A percentile compares a stretch with the other conserved stretches of the same genome.
Conservation (phyloP, 2,888 invertebrate genomes). For the Dascillus cervinus region DNA sequence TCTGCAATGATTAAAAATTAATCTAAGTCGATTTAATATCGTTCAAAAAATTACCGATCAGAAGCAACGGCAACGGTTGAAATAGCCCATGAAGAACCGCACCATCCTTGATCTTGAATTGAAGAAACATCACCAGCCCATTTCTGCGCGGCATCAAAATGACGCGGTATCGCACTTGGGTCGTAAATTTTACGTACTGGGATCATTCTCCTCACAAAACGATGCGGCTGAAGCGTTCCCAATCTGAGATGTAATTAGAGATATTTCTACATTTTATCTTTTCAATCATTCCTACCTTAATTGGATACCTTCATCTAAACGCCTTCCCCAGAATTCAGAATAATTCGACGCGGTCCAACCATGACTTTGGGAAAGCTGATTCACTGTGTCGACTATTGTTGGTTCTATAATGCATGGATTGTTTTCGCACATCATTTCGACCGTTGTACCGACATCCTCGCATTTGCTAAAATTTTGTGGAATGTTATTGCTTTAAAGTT, state of each 20-base stretch:
- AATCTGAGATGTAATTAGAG: constrained; percentile 24
- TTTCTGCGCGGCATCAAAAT: constrained; percentile 67
- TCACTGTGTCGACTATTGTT: constrained; percentile 60
- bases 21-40: neutral
- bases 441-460: constrained; percentile 27
- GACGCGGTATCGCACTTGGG: constrained; percentile 51
- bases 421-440: constrained; percentile 58
- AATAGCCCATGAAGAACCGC: constrained; percentile 91
- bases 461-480: constrained; percentile 52
- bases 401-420: constrained; percentile 70
- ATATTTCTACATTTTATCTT: neutral
- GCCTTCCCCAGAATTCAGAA: constrained; percentile 74
- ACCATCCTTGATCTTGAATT: constrained; percentile 64
- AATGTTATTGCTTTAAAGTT: neutral
- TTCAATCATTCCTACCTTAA: constrained; percentile 50
- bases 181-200: constrained; percentile 53
- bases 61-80: constrained; percentile 75
- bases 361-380: constrained; percentile 43
- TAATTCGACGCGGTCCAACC: constrained; percentile 81
- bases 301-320: constrained; percentile 69
- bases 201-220: constrained; percentile 49
- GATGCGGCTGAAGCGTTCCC: constrained; percentile 49
- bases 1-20: constrained; percentile 36
- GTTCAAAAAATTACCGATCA: constrained; percentile 56
- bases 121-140: constrained; percentile 71